Evolutionary conservation across 2,888 invertebrate species (phyloP), one percentile per base, ranked within the genome.

Genomic region (Plemyria rubiginata): DNA sequence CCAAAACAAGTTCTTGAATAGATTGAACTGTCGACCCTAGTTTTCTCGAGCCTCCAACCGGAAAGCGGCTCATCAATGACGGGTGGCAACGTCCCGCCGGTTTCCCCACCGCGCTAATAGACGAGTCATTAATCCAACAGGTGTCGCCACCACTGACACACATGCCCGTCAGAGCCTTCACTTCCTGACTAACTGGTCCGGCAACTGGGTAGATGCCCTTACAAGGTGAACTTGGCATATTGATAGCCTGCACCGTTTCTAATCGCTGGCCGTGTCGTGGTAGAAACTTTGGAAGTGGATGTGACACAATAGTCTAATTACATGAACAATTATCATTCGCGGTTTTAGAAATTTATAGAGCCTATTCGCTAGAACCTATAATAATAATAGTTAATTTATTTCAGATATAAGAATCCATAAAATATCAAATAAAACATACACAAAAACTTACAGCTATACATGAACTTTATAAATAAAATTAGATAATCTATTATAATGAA

Each of bases 81-180:
- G 11, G 9, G 50, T 56, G 54, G 58, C 45, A 45, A 16, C 63
- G 54, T 54, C 51, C 32, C 54, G 48, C 45, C 64, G 36, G 58
- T 52, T 58, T 58, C 53, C 60, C 32, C 46, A 46, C 46, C 36
- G 32, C 59, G 55, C 50, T 52, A 65, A 57, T 69, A 59, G 71
- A 60, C 67, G 41, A 57, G 68, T 73, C 62, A 70, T 65, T 54
- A 67, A 65, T 53, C 64, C 41, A 67, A 70, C 69, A 69, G 54
- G 74, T 72, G 66, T 65, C 54, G 59, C 70, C 71, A 70, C 68
- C 71, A 70, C 68, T 79, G 77, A 76, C 79, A 78, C 53, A 79
- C 71, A 78, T 78, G 71, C 53, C 46, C 50, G 50, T 43, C 56
- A 32, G 15, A 45, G 62, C 46, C 48, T 50, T 29, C 60, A 66